phyloP scores from a whole-genome alignment of 2,888 invertebrate genomes.

The Drosophila affinis region DNA sequence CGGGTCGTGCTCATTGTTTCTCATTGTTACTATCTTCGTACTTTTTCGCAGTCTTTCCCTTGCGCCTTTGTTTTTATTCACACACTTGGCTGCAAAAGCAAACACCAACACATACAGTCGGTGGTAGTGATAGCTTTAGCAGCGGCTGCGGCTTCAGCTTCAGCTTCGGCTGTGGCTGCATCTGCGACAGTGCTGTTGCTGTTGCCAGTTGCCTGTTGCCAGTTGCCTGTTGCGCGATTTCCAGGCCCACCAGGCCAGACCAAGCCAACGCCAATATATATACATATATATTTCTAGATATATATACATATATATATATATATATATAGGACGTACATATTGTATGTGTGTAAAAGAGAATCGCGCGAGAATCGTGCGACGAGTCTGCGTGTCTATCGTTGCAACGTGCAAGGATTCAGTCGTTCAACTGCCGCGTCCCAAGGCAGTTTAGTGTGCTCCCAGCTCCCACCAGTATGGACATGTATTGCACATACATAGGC shows the following conservation, averaged over 20 bases:
- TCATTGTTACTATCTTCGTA: constrained; percentile 50
- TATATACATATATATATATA: background rate
- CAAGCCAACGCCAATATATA: constrained; percentile 1
- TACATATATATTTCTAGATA: background rate
- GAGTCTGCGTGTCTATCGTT: constrained; percentile 74
- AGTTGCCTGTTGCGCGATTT: constrained; percentile 64
- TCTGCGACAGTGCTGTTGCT: constrained; percentile 29
- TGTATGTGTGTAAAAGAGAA: constrained; percentile 32
- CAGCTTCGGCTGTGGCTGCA: constrained; percentile 23
- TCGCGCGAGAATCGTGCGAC: constrained; percentile 44
- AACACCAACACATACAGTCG: constrained; percentile 9
- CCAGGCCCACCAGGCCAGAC: constrained; percentile 20
- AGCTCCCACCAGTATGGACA: constrained; percentile 18
- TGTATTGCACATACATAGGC: background rate
- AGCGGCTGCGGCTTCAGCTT: constrained; percentile 34
- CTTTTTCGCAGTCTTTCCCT: constrained; percentile 39
- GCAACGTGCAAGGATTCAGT: constrained; percentile 81
- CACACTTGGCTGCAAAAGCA: constrained; percentile 13
- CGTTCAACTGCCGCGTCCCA: constrained; percentile 83
- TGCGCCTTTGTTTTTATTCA: constrained; percentile 51
- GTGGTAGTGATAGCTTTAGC: constrained; percentile 19
- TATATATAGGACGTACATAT: background rate
- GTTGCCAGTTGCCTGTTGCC: constrained; percentile 48
- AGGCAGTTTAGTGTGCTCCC: constrained; percentile 82
- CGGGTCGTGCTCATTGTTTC: constrained; percentile 18